These are phyloP conservation scores for Thripadectes ignobilis DNA, from an alignment of 2,797 vertebrate species.

Conservation along the genomic window DNA sequence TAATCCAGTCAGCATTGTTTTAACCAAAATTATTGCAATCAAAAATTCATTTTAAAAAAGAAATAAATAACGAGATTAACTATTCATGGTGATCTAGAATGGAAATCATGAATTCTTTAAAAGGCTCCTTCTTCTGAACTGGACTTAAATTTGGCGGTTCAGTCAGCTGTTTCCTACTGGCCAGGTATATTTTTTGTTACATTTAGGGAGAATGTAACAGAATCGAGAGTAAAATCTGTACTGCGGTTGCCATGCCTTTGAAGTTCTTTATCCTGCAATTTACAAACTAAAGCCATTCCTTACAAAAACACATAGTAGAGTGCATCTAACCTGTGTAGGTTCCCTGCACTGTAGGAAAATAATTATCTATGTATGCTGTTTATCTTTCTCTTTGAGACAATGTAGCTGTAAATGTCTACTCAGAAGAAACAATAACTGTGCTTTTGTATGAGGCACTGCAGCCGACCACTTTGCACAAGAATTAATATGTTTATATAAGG, in stretches of 20 bases:
- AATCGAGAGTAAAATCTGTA: not conserved
- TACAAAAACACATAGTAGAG: not conserved
- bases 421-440: not conserved
- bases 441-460: not conserved
- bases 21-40: not conserved
- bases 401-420: not conserved
- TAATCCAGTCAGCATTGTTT: not conserved
- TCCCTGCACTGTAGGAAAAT: not conserved
- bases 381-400: not conserved
- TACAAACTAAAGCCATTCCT: not conserved
- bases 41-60: not conserved
- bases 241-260: not conserved
- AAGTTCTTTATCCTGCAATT: not conserved
- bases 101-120: not conserved
- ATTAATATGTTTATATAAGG: not conserved
- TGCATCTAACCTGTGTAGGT: not conserved
- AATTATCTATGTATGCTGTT: not conserved
- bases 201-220: not conserved
- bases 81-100: not conserved
- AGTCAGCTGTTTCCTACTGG: not conserved
- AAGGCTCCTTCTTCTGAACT: not conserved
- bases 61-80: not conserved
- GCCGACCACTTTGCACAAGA: not conserved
- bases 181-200: not conserved
- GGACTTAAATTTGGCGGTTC: not conserved